Evolutionary conservation across 2,888 invertebrate genomes (phyloP), one percentile per base, ranked within the genome.

Genomic region (Oxycera nigricornis): DNA sequence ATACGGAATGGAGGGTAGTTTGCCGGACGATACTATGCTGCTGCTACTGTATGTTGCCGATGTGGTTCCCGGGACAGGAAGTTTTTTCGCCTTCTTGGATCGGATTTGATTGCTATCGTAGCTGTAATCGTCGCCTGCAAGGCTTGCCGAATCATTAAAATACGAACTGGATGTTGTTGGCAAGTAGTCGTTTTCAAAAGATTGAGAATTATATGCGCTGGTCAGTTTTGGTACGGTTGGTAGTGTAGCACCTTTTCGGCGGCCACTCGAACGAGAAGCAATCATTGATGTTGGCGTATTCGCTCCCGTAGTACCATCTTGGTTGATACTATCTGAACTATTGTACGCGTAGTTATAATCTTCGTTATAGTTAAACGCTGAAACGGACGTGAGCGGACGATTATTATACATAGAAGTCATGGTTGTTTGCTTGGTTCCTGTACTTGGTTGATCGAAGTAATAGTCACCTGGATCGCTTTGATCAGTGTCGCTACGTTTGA

Each of bases 291-390:
- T 46, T 77, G 77, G 35, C 73, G 75, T 35, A 79, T 79, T 41
- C 82, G 77, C 70, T 78, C 74, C 67, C 81, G 77, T 73, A 79
- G 74, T 67, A 81, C 82, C 75, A 79, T 76, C 77, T 55, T 77
- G 78, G 79, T 80, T 77, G 79, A 78, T 83, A 83, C 90, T 91
- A 83, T 91, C 91, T 80, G 88, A 89, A 84, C 90, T 91, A 80
- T 88, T 88, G 86, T 91, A 91, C 83, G 90, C 90, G 83, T 90
- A 90, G 83, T 90, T 91, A 82, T 91, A 91, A 84, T 91, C 89
- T 82, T 91, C 90, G 83, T 90, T 90, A 83, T 90, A 91, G 65
- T 82, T 81, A n/a, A 81, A 76, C 24, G 81, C 81, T 41, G 82
- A 74, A 79, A 83, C 81, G 6, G 83, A 82, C 20, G 70, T 70